Percentiles rank a stretch among this genome's conserved stretches.
These are phyloP conservation scores for Agapostemon virescens DNA, from an alignment of 2,888 invertebrate species.

Conservation along the genomic window DNA sequence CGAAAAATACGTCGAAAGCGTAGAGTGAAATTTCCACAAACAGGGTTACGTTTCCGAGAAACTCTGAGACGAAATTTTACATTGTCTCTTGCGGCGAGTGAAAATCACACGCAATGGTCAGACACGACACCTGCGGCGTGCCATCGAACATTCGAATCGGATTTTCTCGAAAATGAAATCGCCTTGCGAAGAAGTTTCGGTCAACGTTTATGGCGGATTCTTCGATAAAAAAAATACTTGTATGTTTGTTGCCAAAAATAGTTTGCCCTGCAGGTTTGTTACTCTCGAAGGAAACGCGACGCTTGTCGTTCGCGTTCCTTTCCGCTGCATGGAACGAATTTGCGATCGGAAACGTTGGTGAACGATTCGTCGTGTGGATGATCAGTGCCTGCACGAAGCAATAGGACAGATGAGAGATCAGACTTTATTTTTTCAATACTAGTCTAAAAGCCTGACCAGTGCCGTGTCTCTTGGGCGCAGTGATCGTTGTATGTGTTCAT, in stretches of 20 bases:
- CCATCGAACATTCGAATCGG: not conserved
- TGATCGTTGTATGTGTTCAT: not conserved
- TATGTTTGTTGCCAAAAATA: not conserved
- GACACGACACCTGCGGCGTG: not conserved
- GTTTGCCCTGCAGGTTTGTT: not conserved
- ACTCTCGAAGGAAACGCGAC: not conserved
- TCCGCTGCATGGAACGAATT: not conserved
- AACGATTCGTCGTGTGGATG: not conserved
- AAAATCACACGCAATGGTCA: not conserved
- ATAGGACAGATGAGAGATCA: not conserved
- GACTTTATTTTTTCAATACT: slow-evolving; percentile 21
- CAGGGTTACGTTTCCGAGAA: not conserved
- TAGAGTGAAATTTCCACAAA: not conserved
- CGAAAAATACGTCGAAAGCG: not conserved
- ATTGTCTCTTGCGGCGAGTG: not conserved
- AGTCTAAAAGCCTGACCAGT: not conserved
- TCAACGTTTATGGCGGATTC: not conserved
- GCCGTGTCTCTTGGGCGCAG: not conserved
- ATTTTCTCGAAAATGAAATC: not conserved
- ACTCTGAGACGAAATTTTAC: no score
- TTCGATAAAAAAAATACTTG: not conserved
- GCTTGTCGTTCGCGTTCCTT: not conserved
- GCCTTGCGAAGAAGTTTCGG: not conserved
- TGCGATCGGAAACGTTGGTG: not conserved
- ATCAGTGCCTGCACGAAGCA: not conserved